These are phyloP conservation scores for Plutomurus gul DNA, from an alignment of 1,140 invertebrate genomes.

Conservation along the genomic window DNA sequence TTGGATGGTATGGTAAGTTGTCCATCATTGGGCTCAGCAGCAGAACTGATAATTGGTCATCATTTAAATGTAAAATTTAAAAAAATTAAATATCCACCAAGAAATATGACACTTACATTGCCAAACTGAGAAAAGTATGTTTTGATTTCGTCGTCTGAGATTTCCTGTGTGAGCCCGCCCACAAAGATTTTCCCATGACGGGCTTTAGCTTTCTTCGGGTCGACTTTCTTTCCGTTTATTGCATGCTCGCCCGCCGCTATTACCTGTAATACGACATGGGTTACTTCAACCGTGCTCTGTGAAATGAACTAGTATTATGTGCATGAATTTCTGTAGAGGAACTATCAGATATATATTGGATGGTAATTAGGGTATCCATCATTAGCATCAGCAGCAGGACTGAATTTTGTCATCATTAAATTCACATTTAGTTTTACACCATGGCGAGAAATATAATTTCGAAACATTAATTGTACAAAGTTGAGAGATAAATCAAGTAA, in stretches of 20 bases:
- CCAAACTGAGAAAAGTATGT: conserved; percentile 88
- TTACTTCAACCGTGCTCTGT: neutral
- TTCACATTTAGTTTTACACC: no score
- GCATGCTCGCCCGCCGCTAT: conserved; percentile 81
- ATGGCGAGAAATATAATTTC: no score
- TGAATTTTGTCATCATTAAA: conserved; percentile 46
- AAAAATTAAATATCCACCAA: neutral
- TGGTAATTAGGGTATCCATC: conserved; percentile 45
- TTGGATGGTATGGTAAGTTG: conserved; percentile 45
- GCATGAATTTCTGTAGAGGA: no score
- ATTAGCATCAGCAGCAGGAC: conserved; percentile 48
- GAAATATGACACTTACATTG: conserved; percentile 67
- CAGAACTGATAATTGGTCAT: conserved; percentile 47
- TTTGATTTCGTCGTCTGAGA: conserved; percentile 90
- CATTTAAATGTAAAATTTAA: conserved; percentile 22
- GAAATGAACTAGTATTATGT: no score
- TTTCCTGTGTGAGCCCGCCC: conserved; percentile 85
- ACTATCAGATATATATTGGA: conserved; percentile 45
- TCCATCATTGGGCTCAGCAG: conserved; percentile 45
- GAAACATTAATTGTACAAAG: no score
- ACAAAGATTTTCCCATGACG: conserved; percentile 94
- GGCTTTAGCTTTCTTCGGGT: conserved; percentile 93
- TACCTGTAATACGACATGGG: conserved; percentile 60
- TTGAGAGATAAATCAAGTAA: no score
- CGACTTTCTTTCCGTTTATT: conserved; percentile 91